phyloP scores from a whole-genome alignment of 2,113 vertebrate species.

The Pyrgilauda ruficollis region DNA sequence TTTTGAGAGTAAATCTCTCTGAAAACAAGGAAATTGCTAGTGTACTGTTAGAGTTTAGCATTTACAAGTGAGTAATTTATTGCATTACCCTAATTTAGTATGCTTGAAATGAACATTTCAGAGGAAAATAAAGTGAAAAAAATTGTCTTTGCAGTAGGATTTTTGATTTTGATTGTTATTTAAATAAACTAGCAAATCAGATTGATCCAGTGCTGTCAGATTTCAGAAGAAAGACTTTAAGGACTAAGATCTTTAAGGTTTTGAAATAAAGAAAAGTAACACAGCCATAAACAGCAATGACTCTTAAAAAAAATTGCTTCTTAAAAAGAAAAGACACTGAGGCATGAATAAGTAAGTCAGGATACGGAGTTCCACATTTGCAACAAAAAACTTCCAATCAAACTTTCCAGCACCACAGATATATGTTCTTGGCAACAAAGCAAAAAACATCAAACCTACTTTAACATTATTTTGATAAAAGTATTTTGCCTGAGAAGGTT shows the following conservation, averaged over 20 bases:
- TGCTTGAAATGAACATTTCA: neutral
- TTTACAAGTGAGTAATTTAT: neutral
- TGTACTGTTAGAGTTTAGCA: neutral
- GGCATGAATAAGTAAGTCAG: neutral
- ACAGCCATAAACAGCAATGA: neutral
- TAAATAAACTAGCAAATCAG: neutral
- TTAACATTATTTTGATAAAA: neutral
- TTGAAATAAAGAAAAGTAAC: neutral
- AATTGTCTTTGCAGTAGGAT: neutral
- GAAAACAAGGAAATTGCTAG: neutral
- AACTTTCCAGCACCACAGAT: rapidly evolving
- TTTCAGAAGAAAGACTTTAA: neutral
- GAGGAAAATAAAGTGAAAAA: neutral
- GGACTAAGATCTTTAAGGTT: neutral
- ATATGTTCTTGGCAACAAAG: neutral
- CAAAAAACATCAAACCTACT: neutral
- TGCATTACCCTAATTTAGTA: neutral
- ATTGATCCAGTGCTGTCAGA: neutral
- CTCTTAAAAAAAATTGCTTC: neutral
- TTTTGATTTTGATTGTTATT: neutral
- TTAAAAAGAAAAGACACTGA: neutral
- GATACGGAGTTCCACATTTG: neutral
- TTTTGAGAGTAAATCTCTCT: neutral
- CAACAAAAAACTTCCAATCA: neutral
- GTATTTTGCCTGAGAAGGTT: neutral